A percentile compares a stretch with the other conserved stretches of the same genome.
These are phyloP conservation scores for Drosophila orosa DNA, from an alignment of 1,140 invertebrate species.

Conservation along the genomic window DNA sequence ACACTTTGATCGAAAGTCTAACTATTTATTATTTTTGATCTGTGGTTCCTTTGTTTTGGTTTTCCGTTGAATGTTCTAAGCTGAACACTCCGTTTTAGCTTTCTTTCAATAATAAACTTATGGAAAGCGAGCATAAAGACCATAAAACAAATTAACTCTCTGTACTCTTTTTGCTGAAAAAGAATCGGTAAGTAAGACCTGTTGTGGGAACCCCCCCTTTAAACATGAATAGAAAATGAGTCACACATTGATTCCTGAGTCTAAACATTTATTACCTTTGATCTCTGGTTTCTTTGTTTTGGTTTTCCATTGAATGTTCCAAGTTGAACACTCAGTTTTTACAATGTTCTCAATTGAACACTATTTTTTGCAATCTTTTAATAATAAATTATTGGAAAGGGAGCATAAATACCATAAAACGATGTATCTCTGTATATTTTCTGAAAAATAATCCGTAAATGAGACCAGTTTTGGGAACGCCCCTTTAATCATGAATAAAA, in stretches of 20 bases:
- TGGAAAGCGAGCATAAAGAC: too few species aligned
- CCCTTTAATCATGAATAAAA: neutral
- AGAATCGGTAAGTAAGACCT: neutral
- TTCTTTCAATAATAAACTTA: neutral
- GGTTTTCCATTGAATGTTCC: neutral
- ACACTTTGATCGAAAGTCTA: too few species aligned
- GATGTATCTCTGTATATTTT: neutral
- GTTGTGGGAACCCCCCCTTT: neutral
- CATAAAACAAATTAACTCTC: neutral
- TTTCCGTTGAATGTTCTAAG: neutral
- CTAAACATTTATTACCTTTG: constrained; percentile 40
- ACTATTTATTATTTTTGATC: neutral
- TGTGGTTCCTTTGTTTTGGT: neutral
- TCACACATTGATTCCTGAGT: constrained; percentile 8
- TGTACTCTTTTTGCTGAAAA: neutral
- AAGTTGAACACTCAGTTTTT: too few species aligned
- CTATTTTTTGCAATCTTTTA: too few species aligned
- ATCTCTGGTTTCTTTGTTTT: neutral
- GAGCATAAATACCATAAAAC: too few species aligned
- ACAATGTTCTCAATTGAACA: too few species aligned
- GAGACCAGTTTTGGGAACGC: neutral
- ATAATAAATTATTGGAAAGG: neutral
- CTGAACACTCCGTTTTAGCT: too few species aligned
- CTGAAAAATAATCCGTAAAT: too few species aligned
- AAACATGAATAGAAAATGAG: neutral